Conservation (phyloP, 2,888 invertebrate species). For the Agonum fuliginosum region DNA sequence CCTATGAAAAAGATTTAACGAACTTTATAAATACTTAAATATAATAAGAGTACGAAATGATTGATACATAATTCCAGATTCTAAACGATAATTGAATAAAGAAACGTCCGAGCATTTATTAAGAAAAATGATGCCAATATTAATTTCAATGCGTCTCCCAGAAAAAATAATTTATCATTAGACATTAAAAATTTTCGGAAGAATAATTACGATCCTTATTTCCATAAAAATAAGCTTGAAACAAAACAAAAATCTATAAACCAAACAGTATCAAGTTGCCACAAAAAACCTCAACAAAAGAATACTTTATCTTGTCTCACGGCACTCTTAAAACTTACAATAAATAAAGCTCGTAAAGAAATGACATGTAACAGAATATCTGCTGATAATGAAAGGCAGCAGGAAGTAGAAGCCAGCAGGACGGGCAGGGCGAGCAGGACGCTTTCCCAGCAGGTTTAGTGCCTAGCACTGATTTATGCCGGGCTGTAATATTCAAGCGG, state of each 20-base stretch:
- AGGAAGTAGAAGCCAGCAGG: conserved; percentile 3
- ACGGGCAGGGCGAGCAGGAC: not conserved
- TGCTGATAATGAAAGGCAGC: conserved; percentile 54
- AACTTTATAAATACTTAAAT: too few relatives aligned
- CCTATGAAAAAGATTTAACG: too few relatives aligned
- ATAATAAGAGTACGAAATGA: too few relatives aligned
- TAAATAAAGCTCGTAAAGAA: conserved; percentile 36
- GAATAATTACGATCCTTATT: conserved; percentile 18
- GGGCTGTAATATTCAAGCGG: conserved; percentile 57
- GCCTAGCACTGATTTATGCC: conserved; percentile 55
- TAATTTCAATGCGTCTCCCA: not conserved
- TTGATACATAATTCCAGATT: too few relatives aligned
- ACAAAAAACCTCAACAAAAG: conserved; percentile 13
- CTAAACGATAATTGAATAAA: too few relatives aligned
- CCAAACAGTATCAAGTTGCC: conserved; percentile 19
- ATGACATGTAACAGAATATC: conserved; percentile 59
- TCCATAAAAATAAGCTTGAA: conserved; percentile 4
- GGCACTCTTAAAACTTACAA: conserved; percentile 14
- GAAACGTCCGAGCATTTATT: too few relatives aligned
- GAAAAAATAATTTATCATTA: not conserved
- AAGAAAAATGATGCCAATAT: not conserved
- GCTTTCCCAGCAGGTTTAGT: conserved; percentile 52
- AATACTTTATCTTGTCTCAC: conserved; percentile 28
- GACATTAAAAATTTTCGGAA: not conserved
- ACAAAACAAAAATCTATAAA: conserved; percentile 10